Conservation (phyloP, 2,888 invertebrate genomes). For the Callimorpha dominula region DNA sequence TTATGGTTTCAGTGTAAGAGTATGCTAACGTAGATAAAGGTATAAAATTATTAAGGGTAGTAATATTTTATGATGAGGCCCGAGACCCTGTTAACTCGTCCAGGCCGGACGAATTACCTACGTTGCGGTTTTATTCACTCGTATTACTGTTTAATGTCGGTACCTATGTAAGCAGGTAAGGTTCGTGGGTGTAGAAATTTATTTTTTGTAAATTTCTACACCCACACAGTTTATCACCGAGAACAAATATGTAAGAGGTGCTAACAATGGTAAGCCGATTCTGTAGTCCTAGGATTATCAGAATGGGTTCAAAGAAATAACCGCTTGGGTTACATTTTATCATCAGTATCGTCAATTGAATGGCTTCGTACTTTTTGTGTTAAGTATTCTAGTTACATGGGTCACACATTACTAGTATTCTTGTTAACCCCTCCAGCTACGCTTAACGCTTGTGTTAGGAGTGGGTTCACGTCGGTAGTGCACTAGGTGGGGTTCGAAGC, state of each 20-base stretch:
- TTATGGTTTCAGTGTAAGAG: neutral
- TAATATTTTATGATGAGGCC: slow-evolving; percentile 12
- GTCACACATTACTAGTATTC: too few species aligned
- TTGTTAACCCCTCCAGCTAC: too few species aligned
- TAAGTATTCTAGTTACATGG: too few species aligned
- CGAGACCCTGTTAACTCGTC: neutral
- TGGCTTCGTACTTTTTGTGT: too few species aligned
- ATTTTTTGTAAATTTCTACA: neutral
- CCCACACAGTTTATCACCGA: neutral
- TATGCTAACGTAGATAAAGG: neutral
- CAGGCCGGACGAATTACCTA: neutral
- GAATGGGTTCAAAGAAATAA: too few species aligned
- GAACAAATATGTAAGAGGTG: neutral
- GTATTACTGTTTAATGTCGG: slow-evolving; percentile 8
- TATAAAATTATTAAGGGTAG: slow-evolving; percentile 3
- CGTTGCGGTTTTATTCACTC: slow-evolving; percentile 16
- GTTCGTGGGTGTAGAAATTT: neutral
- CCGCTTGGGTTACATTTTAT: too few species aligned
- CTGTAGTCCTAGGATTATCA: too few species aligned
- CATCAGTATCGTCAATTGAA: too few species aligned
- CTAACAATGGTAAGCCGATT: neutral
- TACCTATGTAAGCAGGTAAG: neutral
- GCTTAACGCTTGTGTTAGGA: too few species aligned
- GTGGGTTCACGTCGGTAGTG: too few species aligned
- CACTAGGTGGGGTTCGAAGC: too few species aligned